Evolutionary conservation across 2,113 vertebrate species (phyloP).

Genomic region (Melanocharis versteri): DNA sequence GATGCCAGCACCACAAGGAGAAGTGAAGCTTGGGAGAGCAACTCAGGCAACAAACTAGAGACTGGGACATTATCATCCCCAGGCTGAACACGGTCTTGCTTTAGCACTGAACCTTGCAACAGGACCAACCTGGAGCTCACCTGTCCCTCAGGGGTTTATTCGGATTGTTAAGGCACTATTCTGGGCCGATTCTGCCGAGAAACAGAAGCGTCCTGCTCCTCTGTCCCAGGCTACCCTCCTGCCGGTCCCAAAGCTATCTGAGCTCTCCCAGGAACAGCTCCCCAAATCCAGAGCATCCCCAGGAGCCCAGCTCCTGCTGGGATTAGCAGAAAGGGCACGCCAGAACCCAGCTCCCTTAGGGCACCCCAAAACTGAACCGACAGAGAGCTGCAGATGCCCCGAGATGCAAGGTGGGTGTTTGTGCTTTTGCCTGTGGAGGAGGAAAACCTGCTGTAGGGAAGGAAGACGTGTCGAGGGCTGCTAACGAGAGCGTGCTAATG

Average conservation of each 20-base stretch:
- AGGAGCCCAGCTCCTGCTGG: not conserved
- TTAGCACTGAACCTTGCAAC: not conserved
- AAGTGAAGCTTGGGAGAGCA: not conserved
- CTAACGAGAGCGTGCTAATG: not conserved
- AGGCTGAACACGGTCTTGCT: not conserved
- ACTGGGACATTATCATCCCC: not conserved
- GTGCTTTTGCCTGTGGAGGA: slow-evolving; percentile 6
- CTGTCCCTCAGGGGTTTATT: not conserved
- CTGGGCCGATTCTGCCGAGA: not conserved
- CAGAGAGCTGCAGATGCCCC: not conserved
- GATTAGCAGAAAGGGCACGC: not conserved
- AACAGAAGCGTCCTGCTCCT: not conserved
- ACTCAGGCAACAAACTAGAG: accelerated
- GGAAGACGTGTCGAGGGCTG: not conserved
- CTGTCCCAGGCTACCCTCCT: not conserved
- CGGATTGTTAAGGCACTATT: slow-evolving; percentile 60
- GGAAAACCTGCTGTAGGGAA: not conserved
- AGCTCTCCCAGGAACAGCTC: not conserved
- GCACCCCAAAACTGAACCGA: accelerated
- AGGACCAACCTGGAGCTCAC: not conserved
- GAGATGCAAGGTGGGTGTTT: not conserved
- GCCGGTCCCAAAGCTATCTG: not conserved
- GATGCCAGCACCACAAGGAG: not conserved
- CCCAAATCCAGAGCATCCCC: not conserved
- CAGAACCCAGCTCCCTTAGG: not conserved